Base-by-base conservation (phyloP, 2,113 vertebrate genomes). In the Phasianus colchicus region DNA sequence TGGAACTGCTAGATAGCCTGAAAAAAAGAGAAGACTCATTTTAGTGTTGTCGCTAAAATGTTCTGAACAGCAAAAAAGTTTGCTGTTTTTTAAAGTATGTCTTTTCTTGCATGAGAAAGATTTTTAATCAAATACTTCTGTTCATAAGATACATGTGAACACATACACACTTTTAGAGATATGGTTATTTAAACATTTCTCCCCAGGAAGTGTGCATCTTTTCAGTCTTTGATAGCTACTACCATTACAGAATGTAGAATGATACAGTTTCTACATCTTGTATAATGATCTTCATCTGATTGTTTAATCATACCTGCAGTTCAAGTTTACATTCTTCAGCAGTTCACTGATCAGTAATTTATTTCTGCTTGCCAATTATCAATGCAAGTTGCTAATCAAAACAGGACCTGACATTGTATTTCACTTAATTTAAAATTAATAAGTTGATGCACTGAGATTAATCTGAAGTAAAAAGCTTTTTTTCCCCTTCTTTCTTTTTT, bases 261-360 rank as follows among this genome's bases (percentile, higher is more conserved):
- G 71, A 19, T 72, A 34, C 29, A 34, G 43, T 88, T 94, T 92
- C 48, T 83, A 57, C 19, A 22, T 69, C 92, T 96, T 96, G 85
- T 77, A 54, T 93, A 91, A 90, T 94, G 86, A 96, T 91, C 27
- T 78, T 67, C 29, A 9, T 84, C 47, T 86, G 93, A 96, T 96
- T 95, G 75, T 94, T 97, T 98, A 88, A 98, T 98, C 97, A 90
- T 64, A 95, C 93, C 92, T 98, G 95, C 97, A 77, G 89, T 96
- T 98, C 98, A 98, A 87, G 67, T 98, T 98, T 98, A 94, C 86
- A 42, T 97, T 94, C 95, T 92, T 98, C 97, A 98, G 97, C 98
- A 98, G 96, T 97, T 98, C 98, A 96, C 96, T 98, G 97, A 98
- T 98, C 98, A 98, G 97, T 98, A 98, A 98, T 98, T 98, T 98